Percentiles rank a stretch among this genome's conserved stretches.
Conservation (phyloP, 2,113 vertebrate genomes). For the Myrmecobius fasciatus region DNA sequence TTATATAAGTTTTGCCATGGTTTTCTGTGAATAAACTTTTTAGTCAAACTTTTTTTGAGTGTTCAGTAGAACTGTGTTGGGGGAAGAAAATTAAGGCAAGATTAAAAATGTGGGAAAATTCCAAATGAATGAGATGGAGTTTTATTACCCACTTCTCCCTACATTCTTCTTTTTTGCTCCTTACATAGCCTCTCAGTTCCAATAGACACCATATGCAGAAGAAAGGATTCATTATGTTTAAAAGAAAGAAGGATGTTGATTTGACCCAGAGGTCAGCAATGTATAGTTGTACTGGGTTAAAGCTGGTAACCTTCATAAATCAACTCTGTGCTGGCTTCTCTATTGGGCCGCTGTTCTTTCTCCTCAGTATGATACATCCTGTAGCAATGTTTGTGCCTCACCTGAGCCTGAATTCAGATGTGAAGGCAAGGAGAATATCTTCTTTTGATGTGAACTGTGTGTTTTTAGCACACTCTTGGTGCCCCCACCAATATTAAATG, state of each 20-base stretch:
- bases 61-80: not conserved
- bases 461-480: not conserved
- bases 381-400: not conserved
- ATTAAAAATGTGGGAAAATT: not conserved
- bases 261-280: not conserved
- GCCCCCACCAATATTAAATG: not conserved
- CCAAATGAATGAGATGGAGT: constrained; percentile 3
- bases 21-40: not conserved
- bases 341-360: constrained; percentile 1
- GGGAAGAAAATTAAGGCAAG: not conserved
- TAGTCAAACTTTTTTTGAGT: not conserved
- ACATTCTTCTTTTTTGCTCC: not conserved
- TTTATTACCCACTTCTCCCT: not conserved
- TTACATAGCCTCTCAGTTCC: not conserved
- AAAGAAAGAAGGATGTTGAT: constrained; percentile 13
- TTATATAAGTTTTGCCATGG: not conserved
- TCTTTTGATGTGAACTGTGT: not conserved
- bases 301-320: constrained; percentile 33
- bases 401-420: constrained; percentile 19
- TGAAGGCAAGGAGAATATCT: not conserved
- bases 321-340: not conserved
- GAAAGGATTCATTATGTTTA: constrained; percentile 2
- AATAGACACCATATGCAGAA: not conserved
- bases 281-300: not conserved
- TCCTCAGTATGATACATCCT: constrained; percentile 20